Evolutionary conservation across 2,113 vertebrate genomes (phyloP).

Genomic region (Indri indri): DNA sequence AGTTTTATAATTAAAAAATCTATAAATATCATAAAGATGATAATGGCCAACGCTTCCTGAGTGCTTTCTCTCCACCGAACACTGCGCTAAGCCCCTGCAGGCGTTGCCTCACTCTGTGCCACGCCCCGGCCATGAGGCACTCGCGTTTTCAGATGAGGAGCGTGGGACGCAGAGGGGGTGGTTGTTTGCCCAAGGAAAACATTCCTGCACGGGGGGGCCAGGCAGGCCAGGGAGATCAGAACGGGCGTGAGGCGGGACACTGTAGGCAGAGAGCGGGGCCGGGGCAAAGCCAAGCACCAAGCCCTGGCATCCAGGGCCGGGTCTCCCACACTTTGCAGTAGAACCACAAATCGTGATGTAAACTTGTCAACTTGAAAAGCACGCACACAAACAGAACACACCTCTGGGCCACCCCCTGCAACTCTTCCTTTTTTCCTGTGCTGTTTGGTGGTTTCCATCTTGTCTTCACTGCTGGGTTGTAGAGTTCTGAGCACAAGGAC

Average conservation of each 20-base stretch:
- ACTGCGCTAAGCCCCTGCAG: too few relatives aligned
- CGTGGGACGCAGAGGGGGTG: neutral
- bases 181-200: neutral
- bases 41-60: too few relatives aligned
- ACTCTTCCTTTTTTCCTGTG: neutral
- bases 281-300: neutral
- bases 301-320: neutral
- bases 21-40: neutral
- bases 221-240: too few relatives aligned
- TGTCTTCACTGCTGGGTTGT: rapidly evolving
- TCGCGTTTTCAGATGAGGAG: neutral
- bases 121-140: rapidly evolving
- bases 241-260: neutral
- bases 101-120: neutral
- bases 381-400: too few relatives aligned
- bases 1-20: neutral
- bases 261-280: too few relatives aligned
- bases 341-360: neutral
- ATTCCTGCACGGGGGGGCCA: neutral
- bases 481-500: too few relatives aligned
- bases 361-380: neutral
- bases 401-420: rapidly evolving
- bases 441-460: rapidly evolving
- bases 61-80: neutral
- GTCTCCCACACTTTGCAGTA: neutral